Evolutionary conservation across 2,113 vertebrate species (phyloP), one percentile per base, ranked within the genome.

Genomic region (Scytalopus superciliaris): DNA sequence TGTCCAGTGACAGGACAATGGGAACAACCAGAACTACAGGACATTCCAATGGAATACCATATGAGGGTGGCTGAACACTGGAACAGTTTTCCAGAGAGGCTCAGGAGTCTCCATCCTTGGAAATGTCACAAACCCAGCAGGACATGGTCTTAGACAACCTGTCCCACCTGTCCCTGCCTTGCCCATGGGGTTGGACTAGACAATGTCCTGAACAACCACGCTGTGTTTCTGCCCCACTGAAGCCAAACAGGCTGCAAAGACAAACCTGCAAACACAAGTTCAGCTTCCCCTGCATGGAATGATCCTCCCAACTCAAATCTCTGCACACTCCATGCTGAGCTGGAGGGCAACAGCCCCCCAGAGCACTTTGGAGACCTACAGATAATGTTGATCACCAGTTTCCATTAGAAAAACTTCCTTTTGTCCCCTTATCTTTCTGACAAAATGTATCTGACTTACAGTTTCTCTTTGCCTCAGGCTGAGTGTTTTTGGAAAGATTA

Each of bases 401-500:
- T 72, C 50, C 55, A 25, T 81, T 73, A 11, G 15, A 72, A 84
- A 68, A 33, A 37, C 45, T 85, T 67, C 39, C 10, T 28, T 69
- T 93, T 72, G 49, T 83, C 55, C 69, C 42, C 47, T 75, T 67
- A 74, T 49, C 42, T 28, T 70, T 89, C 93, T 7, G 45, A 73
- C 52, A 81, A 25, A 83, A 77, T 70, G 45, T 22, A 78, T 92
- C 88, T 77, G 72, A 81, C 75, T 92, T 90, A 81, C 27, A 86
- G 30, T 81, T 92, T 87, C 69, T 87, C 89, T 94, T 94, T 94
- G 95, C 95, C 94, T 87, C 23, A 10, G 94, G 95, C 89, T 59
- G 52, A 92, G 77, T 63, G 80, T 50, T 94, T 96, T 94, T 89
- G 94, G 93, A 92, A 84, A 91, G 91, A 93, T 92, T 67, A 93